Evolutionary conservation across 2,888 invertebrate genomes (phyloP), one percentile per base, ranked within the genome.

Genomic region (Lasioglossum marginatum): DNA sequence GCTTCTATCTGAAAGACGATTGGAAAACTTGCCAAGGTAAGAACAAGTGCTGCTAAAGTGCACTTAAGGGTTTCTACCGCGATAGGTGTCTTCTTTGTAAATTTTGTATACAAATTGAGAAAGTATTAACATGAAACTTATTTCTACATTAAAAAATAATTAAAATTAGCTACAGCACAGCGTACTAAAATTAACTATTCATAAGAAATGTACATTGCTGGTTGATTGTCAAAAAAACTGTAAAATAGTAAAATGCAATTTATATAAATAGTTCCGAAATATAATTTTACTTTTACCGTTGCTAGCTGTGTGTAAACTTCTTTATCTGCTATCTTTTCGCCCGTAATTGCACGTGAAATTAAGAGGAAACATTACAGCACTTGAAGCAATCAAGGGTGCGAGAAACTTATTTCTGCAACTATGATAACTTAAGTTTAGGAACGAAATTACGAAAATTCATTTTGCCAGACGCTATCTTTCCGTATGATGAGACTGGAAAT

Each of bases 11-110:
- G 57, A 91, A 90, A 19, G 90, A 91, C 68, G 92, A 95, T 87
- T 93, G 92, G 88, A 94, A 93, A 87, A 94, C 92, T 34, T 95
- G 94, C 66, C 88, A 94, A 87, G 95, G 95, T 88, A 88, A 66
- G 31, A 19, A 31, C 34, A 4, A 66, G 19, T 5, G 66, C 34
- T 31, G 34, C 31, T 4, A 16, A 16, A 63, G 63, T 16, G 27
- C 16, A 31, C 16, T 52, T n/a, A n/a, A 10, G 52, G 52, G 52
- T 23, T 1, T 52, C 52, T 23, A 52, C 8, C 6, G n/a, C 3
- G 8, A 52, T 23, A 0, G 23, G 23, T n/a, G 2, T 23, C 23
- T 52, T 10, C 19, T 10, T 52, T 3, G 2, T 8, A 23, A 23
- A 52, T 23, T 52, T 52, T 52, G 3, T n/a, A n/a, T n/a, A 23